phyloP scores from a whole-genome alignment of 1,140 invertebrate genomes.

The Macrosteles quadrilineatus region DNA sequence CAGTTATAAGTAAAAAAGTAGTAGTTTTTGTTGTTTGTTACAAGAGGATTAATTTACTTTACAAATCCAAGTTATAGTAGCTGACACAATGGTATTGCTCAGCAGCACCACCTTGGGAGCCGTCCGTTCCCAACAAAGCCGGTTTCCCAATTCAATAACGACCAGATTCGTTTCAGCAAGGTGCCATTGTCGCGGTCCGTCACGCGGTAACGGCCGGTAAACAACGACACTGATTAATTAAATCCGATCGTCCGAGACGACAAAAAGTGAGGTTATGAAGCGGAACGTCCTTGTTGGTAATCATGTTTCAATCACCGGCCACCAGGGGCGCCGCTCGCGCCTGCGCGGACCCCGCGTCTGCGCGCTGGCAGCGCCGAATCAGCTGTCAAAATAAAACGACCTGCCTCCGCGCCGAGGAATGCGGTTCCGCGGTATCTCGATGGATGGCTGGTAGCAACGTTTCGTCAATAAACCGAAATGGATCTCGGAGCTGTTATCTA shows the following conservation, averaged over 20 bases:
- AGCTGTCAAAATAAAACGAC: conserved; percentile 11
- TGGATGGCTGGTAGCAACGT: neutral
- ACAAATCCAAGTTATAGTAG: too few species aligned
- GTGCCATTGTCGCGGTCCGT: neutral
- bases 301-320: conserved; percentile 11
- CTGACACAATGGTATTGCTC: too few species aligned
- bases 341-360: neutral
- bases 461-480: conserved; percentile 11
- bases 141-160: conserved; percentile 4
- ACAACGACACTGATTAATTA: conserved; percentile 13
- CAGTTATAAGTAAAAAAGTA: too few species aligned
- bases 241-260: conserved; percentile 3
- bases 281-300: conserved; percentile 11
- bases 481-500: neutral
- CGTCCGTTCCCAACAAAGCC: too few species aligned
- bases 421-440: neutral
- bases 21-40: too few species aligned
- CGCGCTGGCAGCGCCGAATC: neutral
- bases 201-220: neutral
- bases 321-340: conserved; percentile 1
- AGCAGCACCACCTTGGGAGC: too few species aligned
- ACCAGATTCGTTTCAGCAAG: neutral
- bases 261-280: conserved; percentile 1
- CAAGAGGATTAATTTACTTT: too few species aligned
- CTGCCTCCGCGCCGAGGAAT: neutral